Evolutionary conservation across 2,888 invertebrate species (phyloP).

Genomic region (Amphiduros pacificus): DNA sequence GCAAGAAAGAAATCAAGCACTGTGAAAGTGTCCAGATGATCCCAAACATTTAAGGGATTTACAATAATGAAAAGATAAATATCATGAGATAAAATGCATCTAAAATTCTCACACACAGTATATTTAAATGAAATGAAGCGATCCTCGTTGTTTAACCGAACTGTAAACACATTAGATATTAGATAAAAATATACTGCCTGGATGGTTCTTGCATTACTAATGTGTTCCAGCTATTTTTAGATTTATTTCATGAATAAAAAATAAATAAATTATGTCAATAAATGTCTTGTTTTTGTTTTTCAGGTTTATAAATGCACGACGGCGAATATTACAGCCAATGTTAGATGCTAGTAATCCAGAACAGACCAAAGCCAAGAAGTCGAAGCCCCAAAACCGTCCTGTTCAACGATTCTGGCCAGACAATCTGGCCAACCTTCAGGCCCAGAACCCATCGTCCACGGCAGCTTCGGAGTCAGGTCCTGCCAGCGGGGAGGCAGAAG

Average conservation of each 20-base stretch:
- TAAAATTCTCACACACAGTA: no score
- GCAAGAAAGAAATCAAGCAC: no score
- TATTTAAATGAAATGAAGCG: no score
- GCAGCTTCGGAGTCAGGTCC: neutral
- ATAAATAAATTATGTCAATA: neutral
- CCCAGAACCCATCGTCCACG: neutral
- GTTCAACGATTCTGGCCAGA: slow-evolving; percentile 72
- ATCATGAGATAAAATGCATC: no score
- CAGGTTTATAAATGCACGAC: slow-evolving; percentile 82
- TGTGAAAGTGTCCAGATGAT: no score
- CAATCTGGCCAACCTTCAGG: slow-evolving; percentile 64
- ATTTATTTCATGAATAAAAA: neutral
- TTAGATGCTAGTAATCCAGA: slow-evolving; percentile 67
- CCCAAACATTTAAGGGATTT: no score
- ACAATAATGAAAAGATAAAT: no score
- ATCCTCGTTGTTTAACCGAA: no score
- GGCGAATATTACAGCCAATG: slow-evolving; percentile 91
- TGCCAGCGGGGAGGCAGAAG: neutral
- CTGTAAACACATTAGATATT: no score
- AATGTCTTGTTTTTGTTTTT: slow-evolving; percentile 10
- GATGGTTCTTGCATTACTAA: no score
- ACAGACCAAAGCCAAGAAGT: slow-evolving; percentile 58
- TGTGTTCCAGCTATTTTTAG: no score
- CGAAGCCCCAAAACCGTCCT: slow-evolving; percentile 59
- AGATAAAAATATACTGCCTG: no score